Base-by-base conservation (phyloP, 2,113 vertebrate species). In the Vicugna pacos region DNA sequence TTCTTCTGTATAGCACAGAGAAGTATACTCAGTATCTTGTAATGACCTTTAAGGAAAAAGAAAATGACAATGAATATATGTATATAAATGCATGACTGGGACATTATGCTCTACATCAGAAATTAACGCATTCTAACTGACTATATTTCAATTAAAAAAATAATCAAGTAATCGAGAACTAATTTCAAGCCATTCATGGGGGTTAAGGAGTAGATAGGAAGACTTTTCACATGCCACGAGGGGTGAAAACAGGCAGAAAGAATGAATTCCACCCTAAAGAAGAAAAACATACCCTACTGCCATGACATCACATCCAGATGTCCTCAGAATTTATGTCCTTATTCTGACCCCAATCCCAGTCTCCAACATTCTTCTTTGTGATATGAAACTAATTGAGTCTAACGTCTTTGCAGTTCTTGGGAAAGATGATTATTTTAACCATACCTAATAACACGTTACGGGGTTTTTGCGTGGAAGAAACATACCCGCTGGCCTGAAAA, bases 241-340 rank as follows among this genome's bases (percentile, higher is more conserved):
- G 30, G 50, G 38, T 35, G 19, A 42, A 2, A 35, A 2, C 0
- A 3, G 17, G 1, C 26, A 32, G 54, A 65, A 58, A 13, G 4
- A 50, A 26, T 16, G 5, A n/a, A 16, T 42, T 35, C 8, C 15
- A 2, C n/a, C 64, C 2, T 30, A 28, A 65, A 50, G 24, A 26
- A 62, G 35, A 35, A 48, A 60, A 35, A 32, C n/a, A 16, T 15
- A n/a, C 0, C 14, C 32, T 35, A 14, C 8, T 50, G 65, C 60
- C 5, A 0, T 10, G 38, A 42, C 38, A 42, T 42, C 38, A 42
- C 38, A 5, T 42, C 38, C 38, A 42, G 38, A 42, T 1, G 26
- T 38, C 14, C 9, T 42, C 30, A 69, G 28, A 19, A 46, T 12
- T 48, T 69, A 81, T 32, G 38, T 72, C 62, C 1, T 14, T 30